Conservation (phyloP, 2,888 invertebrate genomes). For the Ophion obscuratus region DNA sequence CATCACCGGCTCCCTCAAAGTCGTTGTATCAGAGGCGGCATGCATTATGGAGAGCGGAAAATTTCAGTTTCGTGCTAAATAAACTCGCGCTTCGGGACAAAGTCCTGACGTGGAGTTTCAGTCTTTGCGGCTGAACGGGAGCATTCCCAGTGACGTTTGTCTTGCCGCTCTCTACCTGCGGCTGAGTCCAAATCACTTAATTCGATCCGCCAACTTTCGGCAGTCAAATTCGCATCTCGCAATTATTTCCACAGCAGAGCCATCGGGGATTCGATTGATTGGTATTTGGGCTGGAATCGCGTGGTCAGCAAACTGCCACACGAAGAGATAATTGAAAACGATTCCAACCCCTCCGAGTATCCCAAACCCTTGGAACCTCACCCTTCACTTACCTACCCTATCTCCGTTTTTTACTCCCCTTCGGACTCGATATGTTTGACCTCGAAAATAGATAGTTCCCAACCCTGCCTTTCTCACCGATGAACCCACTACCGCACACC, state of each 20-base stretch:
- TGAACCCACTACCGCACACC: neutral
- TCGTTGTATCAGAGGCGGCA: conserved; percentile 24
- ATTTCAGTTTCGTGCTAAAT: neutral
- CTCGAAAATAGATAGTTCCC: conserved; percentile 48
- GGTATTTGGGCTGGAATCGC: conserved; percentile 61
- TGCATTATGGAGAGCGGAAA: conserved; percentile 4
- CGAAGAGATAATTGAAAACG: conserved; percentile 70
- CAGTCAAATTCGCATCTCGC: conserved; percentile 15
- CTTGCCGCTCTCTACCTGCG: neutral
- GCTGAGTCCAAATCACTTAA: conserved; percentile 12
- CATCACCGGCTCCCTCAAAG: conserved; percentile 20
- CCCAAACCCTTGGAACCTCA: conserved; percentile 15
- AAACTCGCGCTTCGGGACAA: neutral
- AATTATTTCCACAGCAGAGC: conserved; percentile 34
- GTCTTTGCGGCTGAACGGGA: neutral
- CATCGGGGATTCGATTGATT: conserved; percentile 56
- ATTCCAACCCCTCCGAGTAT: conserved; percentile 52
- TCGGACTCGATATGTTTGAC: conserved; percentile 46
- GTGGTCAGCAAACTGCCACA: conserved; percentile 68
- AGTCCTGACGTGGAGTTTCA: neutral
- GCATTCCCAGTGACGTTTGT: neutral
- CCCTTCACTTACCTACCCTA: conserved; percentile 2
- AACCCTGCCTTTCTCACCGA: conserved; percentile 18
- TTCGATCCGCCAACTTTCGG: neutral
- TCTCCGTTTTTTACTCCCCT: conserved; percentile 22